Evolutionary conservation across 2,797 vertebrate species (phyloP).

Genomic region (Halcyon chelicuti): DNA sequence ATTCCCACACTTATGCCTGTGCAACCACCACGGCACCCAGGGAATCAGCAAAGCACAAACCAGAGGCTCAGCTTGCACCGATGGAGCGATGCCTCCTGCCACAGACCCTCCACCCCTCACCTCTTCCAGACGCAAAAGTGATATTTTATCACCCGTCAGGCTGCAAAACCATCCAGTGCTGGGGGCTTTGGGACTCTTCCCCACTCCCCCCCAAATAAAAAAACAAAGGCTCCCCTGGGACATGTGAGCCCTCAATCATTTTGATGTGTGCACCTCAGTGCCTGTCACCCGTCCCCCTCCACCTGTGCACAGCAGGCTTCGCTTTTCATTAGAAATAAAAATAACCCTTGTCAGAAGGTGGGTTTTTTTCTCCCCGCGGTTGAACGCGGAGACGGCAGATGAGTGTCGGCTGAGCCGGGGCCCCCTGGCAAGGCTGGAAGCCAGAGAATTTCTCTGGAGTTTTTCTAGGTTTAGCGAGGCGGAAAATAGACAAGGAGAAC

Average conservation of each 20-base stretch:
- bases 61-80: accelerated
- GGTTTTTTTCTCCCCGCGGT: background rate
- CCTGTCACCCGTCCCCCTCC: background rate
- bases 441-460: constrained; percentile 29
- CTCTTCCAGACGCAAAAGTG: background rate
- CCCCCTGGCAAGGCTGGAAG: constrained; percentile 27
- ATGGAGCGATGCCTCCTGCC: accelerated
- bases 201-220: no score
- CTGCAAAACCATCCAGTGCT: background rate
- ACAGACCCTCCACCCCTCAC: background rate
- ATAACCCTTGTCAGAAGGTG: constrained; percentile 55
- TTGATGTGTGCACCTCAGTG: background rate
- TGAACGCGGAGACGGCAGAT: background rate
- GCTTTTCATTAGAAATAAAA: constrained; percentile 42
- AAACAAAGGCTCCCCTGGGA: background rate
- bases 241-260: background rate
- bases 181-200: accelerated
- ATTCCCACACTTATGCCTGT: accelerated
- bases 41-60: background rate
- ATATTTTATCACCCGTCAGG: accelerated
- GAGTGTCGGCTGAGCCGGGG: constrained; percentile 22
- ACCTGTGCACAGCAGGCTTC: constrained; percentile 57
- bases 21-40: accelerated
- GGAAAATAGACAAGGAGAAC: constrained; percentile 67
- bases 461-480: constrained; percentile 52